Conservation (phyloP, 2,888 invertebrate genomes). For the Eucera pruinosa region DNA sequence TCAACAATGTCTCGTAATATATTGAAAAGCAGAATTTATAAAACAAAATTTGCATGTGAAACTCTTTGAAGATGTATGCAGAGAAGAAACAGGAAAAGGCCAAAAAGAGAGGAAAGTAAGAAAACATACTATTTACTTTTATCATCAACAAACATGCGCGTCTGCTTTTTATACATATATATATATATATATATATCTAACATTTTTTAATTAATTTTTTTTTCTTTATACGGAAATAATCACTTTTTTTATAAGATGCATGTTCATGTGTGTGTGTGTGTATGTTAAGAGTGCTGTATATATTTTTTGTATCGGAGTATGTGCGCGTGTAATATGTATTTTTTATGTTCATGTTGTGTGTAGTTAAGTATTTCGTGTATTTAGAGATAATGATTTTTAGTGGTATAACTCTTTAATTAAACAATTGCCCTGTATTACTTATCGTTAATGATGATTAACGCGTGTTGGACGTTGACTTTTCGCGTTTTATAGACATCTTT, state of each 20-base stretch:
- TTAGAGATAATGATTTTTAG: slow-evolving; percentile 74
- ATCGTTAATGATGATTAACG: slow-evolving; percentile 84
- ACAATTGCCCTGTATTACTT: slow-evolving; percentile 83
- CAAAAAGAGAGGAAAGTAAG: slow-evolving; percentile 70
- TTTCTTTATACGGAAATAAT: slow-evolving; percentile 65
- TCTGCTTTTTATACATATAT: slow-evolving; percentile 49
- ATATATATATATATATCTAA: slow-evolving; percentile 41
- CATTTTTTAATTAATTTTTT: slow-evolving; percentile 54
- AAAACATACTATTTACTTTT: slow-evolving; percentile 66
- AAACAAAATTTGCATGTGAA: slow-evolving; percentile 27
- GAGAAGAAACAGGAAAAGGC: slow-evolving; percentile 53
- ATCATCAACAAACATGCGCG: slow-evolving; percentile 69
- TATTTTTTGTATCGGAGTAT: slow-evolving; percentile 27
- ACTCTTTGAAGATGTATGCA: slow-evolving; percentile 19
- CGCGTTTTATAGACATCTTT: slow-evolving; percentile 82
- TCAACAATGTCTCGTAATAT: slow-evolving; percentile 10
- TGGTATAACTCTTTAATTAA: slow-evolving; percentile 82
- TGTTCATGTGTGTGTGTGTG: slow-evolving; percentile 27
- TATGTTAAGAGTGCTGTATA: too few species aligned
- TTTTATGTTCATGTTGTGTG: slow-evolving; percentile 44
- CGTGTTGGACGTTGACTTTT: slow-evolving; percentile 83
- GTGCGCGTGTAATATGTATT: slow-evolving; percentile 48
- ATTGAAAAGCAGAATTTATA: slow-evolving; percentile 19
- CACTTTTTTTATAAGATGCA: slow-evolving; percentile 43
- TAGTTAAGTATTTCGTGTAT: slow-evolving; percentile 69